phyloP scores from a whole-genome alignment of 92 coral and sea anemone species.

The Phenganax subtilis region DNA sequence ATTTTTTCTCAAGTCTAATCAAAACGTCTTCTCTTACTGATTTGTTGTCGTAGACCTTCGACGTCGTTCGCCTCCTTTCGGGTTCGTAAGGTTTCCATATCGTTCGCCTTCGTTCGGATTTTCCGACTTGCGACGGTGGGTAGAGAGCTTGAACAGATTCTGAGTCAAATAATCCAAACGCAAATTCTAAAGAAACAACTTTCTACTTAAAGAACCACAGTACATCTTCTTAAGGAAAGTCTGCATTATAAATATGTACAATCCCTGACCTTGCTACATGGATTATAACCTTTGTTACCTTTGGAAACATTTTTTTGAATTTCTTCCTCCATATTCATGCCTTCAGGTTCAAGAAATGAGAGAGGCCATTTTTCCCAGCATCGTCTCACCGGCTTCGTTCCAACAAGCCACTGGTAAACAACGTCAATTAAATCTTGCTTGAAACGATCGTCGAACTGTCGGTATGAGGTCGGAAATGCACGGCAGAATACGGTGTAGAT shows the following conservation, averaged over 20 bases:
- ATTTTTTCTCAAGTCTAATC: slow-evolving; percentile 2
- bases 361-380: slow-evolving; percentile 88
- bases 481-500: slow-evolving; percentile 87
- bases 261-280: neutral
- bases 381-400: slow-evolving; percentile 81
- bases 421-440: slow-evolving; percentile 71
- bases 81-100: neutral
- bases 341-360: slow-evolving; percentile 67
- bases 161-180: slow-evolving; percentile 17
- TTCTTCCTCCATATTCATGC: slow-evolving; percentile 88
- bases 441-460: slow-evolving; percentile 86
- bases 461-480: slow-evolving; percentile 96
- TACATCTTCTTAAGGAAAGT: no score
- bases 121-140: neutral
- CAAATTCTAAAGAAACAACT: neutral
- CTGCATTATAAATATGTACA: neutral
- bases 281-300: slow-evolving; percentile 47
- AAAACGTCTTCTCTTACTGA: neutral
- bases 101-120: neutral
- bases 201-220: neutral
- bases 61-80: slow-evolving; percentile 9
- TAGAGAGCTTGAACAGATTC: neutral
- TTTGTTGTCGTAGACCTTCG: slow-evolving; percentile 3
- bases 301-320: slow-evolving; percentile 88
- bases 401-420: slow-evolving; percentile 80